Evolutionary conservation across 2,113 vertebrate species (phyloP), one percentile per base, ranked within the genome.

Genomic region (Dermatemys mawii): DNA sequence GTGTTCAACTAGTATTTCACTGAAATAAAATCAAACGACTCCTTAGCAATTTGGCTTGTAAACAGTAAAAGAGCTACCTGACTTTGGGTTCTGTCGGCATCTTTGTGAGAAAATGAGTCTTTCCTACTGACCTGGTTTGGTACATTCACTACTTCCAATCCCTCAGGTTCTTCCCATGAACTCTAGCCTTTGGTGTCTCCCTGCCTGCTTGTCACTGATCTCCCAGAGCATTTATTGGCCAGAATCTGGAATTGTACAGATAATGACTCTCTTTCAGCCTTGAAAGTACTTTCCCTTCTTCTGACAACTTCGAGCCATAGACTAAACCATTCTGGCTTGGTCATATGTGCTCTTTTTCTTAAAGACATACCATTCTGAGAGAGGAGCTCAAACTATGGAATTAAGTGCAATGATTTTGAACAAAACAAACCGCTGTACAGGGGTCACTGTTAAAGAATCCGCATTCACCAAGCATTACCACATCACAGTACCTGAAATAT

Each of bases 321-420:
- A 94, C 87, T 92, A 88, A 87, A 81, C 21, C 73, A 54, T 27
- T 55, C 12, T 67, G 48, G 75, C 46, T 22, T 70, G 41, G 27
- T 92, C 81, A 89, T 83, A 93, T 88, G 38, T n/a, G 82, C 53
- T 93, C 55, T 16, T 93, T 93, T 93, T 79, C 75, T 83, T 89
- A 75, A 89, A 92, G 87, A 50, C 2, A 90, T 85, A 91, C 81
- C 83, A 88, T 90, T 90, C 75, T n/a, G 49, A 81, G 70, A 78
- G 44, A 50, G 32, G 49, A 46, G 38, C 21, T 26, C 81, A 95
- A 94, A 86, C 53, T 86, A 57, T 60, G 60, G 54, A 35, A 38
- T 5, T 49, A 27, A 53, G 91, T 92, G 51, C 49, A 55, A 81
- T 92, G 22, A 55, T 63, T 24, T 88, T 60, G 48, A 96, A 83